Evolutionary conservation across 2,888 invertebrate species (phyloP).

Genomic region (Odontothrips loti): DNA sequence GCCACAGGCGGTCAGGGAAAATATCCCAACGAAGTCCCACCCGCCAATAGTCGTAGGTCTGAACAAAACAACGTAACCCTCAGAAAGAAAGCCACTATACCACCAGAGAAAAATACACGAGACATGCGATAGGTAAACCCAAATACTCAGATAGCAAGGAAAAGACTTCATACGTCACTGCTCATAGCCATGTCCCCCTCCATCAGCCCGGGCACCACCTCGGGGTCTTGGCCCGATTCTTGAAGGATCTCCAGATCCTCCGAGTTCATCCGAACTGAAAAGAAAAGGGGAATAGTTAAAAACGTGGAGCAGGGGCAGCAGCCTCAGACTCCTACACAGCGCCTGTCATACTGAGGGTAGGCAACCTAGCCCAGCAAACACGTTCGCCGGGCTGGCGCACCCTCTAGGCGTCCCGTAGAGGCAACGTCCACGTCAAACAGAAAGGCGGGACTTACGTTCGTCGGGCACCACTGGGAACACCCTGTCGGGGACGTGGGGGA

Average conservation of each 20-base stretch:
- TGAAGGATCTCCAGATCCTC: conserved; percentile 38
- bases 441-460: conserved; percentile 44
- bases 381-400: too few relatives aligned
- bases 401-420: too few relatives aligned
- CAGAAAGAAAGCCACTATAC: not conserved
- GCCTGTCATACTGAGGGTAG: not conserved
- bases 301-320: not conserved
- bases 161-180: conserved; percentile 46
- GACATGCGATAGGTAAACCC: conserved; percentile 29
- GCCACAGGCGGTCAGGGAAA: conserved; percentile 62
- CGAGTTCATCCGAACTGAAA: conserved; percentile 37
- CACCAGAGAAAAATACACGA: conserved; percentile 27
- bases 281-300: not conserved
- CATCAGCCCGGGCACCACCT: conserved; percentile 60
- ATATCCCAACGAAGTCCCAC: conserved; percentile 61
- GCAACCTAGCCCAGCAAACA: not conserved
- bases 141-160: not conserved
- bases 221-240: conserved; percentile 54
- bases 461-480: conserved; percentile 50
- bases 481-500: conserved; percentile 46
- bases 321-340: not conserved
- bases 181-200: conserved; percentile 66
- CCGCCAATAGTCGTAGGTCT: conserved; percentile 57
- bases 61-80: conserved; percentile 31
- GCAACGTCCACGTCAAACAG: too few relatives aligned